These are phyloP conservation scores for Dryadula phaetusa DNA, from an alignment of 2,888 invertebrate species.

Conservation along the genomic window DNA sequence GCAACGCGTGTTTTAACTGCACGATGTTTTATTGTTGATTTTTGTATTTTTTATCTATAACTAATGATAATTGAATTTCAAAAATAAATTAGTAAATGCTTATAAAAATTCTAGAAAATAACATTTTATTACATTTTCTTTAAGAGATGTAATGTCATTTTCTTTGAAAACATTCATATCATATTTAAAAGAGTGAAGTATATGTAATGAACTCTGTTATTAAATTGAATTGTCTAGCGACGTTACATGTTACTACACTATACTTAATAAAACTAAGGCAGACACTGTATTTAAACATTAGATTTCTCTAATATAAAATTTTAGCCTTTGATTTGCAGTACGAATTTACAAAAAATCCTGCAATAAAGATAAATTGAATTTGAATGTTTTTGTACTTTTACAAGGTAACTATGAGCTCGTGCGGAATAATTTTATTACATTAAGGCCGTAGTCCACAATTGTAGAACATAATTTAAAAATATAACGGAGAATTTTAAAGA, in stretches of 20 bases:
- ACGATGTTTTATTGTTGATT: constrained; percentile 5
- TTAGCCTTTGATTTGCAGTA: neutral
- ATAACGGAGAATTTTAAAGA: too few species aligned
- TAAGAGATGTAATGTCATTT: too few species aligned
- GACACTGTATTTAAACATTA: neutral
- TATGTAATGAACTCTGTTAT: too few species aligned
- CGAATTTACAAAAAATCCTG: neutral
- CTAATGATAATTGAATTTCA: too few species aligned
- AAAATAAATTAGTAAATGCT: too few species aligned
- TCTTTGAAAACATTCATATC: too few species aligned
- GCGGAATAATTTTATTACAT: neutral
- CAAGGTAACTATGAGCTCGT: constrained; percentile 1
- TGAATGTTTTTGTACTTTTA: neutral
- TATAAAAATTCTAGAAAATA: too few species aligned
- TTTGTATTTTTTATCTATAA: too few species aligned
- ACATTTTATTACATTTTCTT: too few species aligned
- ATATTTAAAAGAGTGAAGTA: too few species aligned
- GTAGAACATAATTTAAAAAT: neutral
- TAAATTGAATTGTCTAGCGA: too few species aligned
- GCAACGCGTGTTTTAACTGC: constrained; percentile 2
- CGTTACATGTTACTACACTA: too few species aligned
- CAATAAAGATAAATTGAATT: neutral
- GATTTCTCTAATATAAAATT: neutral
- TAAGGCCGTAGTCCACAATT: neutral
- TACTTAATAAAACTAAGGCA: neutral